A percentile compares a stretch with the other conserved stretches of the same genome.
Evolutionary conservation across 2,888 invertebrate species (phyloP).

Genomic region (Eristalis intricaria): DNA sequence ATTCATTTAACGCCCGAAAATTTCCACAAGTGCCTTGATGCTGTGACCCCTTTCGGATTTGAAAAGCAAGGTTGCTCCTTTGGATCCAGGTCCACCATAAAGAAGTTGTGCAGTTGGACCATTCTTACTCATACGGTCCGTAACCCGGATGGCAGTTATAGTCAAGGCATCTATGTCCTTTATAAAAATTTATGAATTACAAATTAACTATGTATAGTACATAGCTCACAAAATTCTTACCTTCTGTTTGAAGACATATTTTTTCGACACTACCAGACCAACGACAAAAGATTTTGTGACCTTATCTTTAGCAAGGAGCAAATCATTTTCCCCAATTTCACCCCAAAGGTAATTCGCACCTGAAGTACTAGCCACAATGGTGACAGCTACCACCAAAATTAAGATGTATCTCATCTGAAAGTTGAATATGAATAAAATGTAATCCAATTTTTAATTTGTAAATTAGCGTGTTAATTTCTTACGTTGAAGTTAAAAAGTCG

Average conservation of each 20-base stretch:
- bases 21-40: slow-evolving; percentile 80
- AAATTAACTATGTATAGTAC: background rate
- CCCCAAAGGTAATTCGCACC: slow-evolving; percentile 77
- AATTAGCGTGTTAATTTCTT: background rate
- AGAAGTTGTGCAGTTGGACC: slow-evolving; percentile 80
- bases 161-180: slow-evolving; percentile 50
- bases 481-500: background rate
- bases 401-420: slow-evolving; percentile 50
- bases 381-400: slow-evolving; percentile 23
- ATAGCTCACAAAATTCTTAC: slow-evolving; percentile 62
- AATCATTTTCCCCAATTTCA: slow-evolving; percentile 73
- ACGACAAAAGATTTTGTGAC: slow-evolving; percentile 75
- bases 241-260: slow-evolving; percentile 76
- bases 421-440: background rate
- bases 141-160: slow-evolving; percentile 67
- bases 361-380: slow-evolving; percentile 62
- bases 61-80: slow-evolving; percentile 80
- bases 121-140: slow-evolving; percentile 73
- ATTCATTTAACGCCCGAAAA: slow-evolving; percentile 76
- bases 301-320: slow-evolving; percentile 75
- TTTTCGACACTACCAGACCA: slow-evolving; percentile 73
- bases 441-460: background rate
- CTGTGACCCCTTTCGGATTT: slow-evolving; percentile 81
- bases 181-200: background rate
- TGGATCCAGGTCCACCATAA: slow-evolving; percentile 81